These are phyloP conservation scores for Polyploca ridens DNA, from an alignment of 2,888 invertebrate genomes.

Conservation along the genomic window DNA sequence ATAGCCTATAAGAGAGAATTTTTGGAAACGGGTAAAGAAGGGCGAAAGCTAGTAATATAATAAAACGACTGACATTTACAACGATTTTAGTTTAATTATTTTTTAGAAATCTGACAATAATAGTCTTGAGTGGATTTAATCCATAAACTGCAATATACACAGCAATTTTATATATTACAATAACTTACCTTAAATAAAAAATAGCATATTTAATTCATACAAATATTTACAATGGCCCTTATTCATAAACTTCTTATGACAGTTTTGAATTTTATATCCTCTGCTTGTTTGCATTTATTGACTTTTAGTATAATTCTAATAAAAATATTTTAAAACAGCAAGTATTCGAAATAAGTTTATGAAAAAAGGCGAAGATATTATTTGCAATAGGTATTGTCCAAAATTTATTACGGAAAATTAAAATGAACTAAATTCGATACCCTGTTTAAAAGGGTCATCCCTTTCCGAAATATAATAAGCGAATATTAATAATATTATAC, in stretches of 20 bases:
- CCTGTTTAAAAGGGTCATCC: constrained; percentile 59
- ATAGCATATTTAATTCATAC: constrained; percentile 46
- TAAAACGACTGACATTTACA: constrained; percentile 42
- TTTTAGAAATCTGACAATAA: constrained; percentile 75
- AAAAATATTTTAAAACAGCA: constrained; percentile 11
- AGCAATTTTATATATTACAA: constrained; percentile 53
- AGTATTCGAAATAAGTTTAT: constrained; percentile 31
- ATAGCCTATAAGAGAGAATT: no score
- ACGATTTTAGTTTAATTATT: constrained; percentile 51
- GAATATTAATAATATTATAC: no score
- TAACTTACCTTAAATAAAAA: constrained; percentile 13
- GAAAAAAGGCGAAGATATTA: constrained; percentile 52
- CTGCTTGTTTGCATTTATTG: constrained; percentile 11
- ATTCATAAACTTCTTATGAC: constrained; percentile 42
- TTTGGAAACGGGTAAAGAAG: no score
- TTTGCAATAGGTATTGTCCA: constrained; percentile 67
- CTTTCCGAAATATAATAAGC: constrained; percentile 29
- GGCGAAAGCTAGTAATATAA: no score
- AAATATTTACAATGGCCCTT: constrained; percentile 62
- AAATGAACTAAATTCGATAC: constrained; percentile 53
- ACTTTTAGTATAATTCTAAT: constrained; percentile 13
- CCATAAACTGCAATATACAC: constrained; percentile 81
- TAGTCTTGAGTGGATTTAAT: constrained; percentile 79
- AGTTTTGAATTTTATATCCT: neutral
- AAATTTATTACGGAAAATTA: constrained; percentile 42